Evolutionary conservation across 2,797 vertebrate species (phyloP).

Genomic region (Etheostoma perlongum): DNA sequence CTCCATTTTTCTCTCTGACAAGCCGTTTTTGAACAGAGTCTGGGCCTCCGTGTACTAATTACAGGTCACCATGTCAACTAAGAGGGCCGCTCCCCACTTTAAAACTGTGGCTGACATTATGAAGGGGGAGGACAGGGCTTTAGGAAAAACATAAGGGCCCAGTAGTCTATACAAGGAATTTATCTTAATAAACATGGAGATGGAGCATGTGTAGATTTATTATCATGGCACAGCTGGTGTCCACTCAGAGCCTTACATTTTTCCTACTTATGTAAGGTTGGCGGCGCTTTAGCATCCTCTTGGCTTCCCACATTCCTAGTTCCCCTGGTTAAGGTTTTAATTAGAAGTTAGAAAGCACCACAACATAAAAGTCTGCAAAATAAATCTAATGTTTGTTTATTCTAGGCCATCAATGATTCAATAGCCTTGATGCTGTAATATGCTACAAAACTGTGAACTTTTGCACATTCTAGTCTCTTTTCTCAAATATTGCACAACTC

Average conservation of each 20-base stretch:
- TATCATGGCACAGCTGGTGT: slow-evolving; percentile 37
- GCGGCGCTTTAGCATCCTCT: not conserved
- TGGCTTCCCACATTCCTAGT: not conserved
- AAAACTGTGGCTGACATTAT: slow-evolving; percentile 56
- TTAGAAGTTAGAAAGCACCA: not conserved
- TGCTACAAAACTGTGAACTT: not conserved
- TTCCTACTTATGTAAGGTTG: slow-evolving; percentile 3
- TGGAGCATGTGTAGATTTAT: slow-evolving; percentile 23
- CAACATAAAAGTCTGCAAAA: not conserved
- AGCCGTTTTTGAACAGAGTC: slow-evolving; percentile 41
- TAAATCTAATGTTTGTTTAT: slow-evolving; percentile 1
- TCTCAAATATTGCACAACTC: no score
- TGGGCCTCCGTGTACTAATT: slow-evolving; percentile 74
- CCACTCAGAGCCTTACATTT: slow-evolving; percentile 12
- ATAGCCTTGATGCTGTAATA: not conserved
- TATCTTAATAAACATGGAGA: slow-evolving; percentile 51
- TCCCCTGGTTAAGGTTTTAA: not conserved
- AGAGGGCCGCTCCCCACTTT: slow-evolving; percentile 51
- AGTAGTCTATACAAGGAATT: slow-evolving; percentile 8
- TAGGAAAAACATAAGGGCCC: not conserved
- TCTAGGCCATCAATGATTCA: not conserved
- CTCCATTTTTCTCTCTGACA: slow-evolving; percentile 69
- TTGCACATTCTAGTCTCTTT: not conserved
- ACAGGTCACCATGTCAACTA: slow-evolving; percentile 73
- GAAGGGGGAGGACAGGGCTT: slow-evolving; percentile 20